phyloP scores from a whole-genome alignment of 2,113 vertebrate genomes.

The Stegostoma tigrinum region DNA sequence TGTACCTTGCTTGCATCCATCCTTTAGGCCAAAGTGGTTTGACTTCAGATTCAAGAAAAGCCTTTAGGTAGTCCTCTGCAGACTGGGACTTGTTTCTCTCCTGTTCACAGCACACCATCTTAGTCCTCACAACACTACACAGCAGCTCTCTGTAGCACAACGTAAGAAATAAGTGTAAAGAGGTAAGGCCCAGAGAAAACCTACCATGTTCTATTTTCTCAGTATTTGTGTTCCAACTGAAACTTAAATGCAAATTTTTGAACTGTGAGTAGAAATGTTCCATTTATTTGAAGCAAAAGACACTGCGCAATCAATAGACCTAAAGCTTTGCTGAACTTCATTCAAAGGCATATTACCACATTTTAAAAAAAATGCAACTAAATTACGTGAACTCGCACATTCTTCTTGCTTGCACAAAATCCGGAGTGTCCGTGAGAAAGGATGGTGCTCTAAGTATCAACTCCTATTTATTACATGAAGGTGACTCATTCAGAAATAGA shows the following conservation, averaged over 20 bases:
- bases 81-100: conserved; percentile 62
- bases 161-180: conserved; percentile 4
- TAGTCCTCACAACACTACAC: conserved; percentile 67
- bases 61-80: conserved; percentile 79
- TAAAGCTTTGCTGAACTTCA: not conserved
- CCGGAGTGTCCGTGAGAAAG: not conserved
- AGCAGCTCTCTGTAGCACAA: conserved; percentile 67
- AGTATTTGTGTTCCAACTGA: conserved; percentile 38
- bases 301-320: not conserved
- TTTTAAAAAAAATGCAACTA: not conserved
- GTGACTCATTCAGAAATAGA: not conserved
- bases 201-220: conserved; percentile 32
- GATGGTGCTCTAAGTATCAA: not conserved
- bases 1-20: conserved; percentile 93
- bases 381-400: not conserved
- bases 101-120: conserved; percentile 65
- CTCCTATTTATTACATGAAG: not conserved
- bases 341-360: not conserved
- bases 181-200: conserved; percentile 39
- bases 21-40: conserved; percentile 92
- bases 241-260: not conserved
- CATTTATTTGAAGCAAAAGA: not conserved
- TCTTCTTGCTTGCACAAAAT: not conserved
- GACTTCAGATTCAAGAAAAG: conserved; percentile 74
- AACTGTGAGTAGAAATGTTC: not conserved